Conservation (phyloP, 2,888 invertebrate species). For the Julus scandinavius region DNA sequence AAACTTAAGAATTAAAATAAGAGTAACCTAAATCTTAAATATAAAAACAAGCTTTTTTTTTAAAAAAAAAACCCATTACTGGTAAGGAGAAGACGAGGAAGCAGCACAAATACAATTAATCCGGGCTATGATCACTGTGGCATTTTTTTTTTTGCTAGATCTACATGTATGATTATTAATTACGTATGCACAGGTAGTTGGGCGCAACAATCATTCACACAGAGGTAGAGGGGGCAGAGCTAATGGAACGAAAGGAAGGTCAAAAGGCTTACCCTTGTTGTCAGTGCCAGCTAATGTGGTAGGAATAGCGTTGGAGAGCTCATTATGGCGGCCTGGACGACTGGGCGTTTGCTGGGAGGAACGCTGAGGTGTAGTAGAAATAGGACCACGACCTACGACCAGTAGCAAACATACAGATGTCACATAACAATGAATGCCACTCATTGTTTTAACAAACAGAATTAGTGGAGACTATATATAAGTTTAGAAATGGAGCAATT, state of each 20-base stretch:
- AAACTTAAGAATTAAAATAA: too few species aligned
- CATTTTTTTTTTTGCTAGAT: not conserved
- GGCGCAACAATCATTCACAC: constrained; percentile 49
- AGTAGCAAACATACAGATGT: constrained; percentile 48
- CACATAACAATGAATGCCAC: constrained; percentile 34
- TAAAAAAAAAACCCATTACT: not conserved
- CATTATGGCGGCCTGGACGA: constrained; percentile 58
- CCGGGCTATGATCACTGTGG: constrained; percentile 10
- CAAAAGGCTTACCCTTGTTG: constrained; percentile 58
- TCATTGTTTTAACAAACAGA: not conserved
- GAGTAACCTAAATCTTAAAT: not conserved
- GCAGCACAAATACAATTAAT: constrained; percentile 19
- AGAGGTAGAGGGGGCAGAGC: constrained; percentile 55
- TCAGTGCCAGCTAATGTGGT: constrained; percentile 58
- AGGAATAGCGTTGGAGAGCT: constrained; percentile 57
- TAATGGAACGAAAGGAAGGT: constrained; percentile 43
- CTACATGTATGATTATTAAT: not conserved
- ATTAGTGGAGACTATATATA: not conserved
- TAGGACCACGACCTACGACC: constrained; percentile 55
- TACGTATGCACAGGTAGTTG: constrained; percentile 3
- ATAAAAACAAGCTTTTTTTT: not conserved
- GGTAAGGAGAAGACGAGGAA: constrained; percentile 47
- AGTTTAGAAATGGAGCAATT: not conserved
- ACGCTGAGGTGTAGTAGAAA: constrained; percentile 58
- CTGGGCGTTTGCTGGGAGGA: constrained; percentile 58